Conservation (phyloP, 2,113 vertebrate genomes). For the Nipponia nippon region DNA sequence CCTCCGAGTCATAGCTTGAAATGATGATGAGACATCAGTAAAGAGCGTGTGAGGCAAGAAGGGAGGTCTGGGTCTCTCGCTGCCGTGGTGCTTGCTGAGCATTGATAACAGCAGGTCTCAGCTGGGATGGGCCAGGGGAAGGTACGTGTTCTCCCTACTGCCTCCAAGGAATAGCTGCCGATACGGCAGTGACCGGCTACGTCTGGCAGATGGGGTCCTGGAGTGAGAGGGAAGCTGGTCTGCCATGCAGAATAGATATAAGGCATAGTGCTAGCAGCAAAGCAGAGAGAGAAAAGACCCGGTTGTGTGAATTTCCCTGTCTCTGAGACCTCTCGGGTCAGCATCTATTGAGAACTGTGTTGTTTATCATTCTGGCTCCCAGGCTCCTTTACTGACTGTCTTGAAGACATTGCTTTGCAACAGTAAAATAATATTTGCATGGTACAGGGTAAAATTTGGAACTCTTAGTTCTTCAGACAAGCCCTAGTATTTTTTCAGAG, state of each 20-base stretch:
- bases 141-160: not conserved
- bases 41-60: not conserved
- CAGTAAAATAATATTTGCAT: not conserved
- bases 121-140: not conserved
- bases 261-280: not conserved
- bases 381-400: not conserved
- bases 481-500: not conserved
- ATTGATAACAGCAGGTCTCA: not conserved
- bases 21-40: rapidly evolving
- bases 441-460: not conserved
- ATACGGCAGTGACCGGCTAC: rapidly evolving
- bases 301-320: not conserved
- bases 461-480: not conserved
- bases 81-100: rapidly evolving
- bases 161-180: not conserved
- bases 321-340: not conserved
- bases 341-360: not conserved
- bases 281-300: not conserved
- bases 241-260: not conserved
- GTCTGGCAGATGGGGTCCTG: not conserved
- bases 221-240: not conserved
- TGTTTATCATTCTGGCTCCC: not conserved
- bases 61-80: not conserved
- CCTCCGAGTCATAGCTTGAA: not conserved
- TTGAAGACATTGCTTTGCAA: not conserved